Conservation (phyloP, 2,888 invertebrate genomes). For the Coecobrya sp. region DNA sequence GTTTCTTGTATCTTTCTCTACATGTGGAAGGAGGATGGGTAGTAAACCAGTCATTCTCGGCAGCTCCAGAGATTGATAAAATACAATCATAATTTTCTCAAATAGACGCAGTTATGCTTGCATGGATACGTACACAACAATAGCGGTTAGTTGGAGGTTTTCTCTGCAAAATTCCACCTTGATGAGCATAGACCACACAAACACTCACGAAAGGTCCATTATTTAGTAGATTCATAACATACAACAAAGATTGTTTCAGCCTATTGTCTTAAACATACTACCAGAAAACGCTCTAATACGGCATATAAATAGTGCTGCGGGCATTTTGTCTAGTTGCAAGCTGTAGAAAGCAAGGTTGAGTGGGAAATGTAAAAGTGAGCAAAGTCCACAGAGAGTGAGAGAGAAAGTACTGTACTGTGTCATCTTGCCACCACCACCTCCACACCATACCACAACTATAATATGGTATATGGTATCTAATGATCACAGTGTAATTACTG, state of each 20-base stretch:
- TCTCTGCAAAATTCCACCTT: not conserved
- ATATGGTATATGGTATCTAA: slow-evolving; percentile 65
- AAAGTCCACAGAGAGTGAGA: slow-evolving; percentile 15
- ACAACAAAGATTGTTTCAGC: slow-evolving; percentile 14
- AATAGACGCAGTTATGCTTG: not conserved
- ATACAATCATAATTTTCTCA: slow-evolving; percentile 28
- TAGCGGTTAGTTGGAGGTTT: not conserved
- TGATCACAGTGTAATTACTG: slow-evolving; percentile 72
- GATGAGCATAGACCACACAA: not conserved
- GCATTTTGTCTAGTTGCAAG: slow-evolving; percentile 42
- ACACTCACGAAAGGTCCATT: slow-evolving; percentile 41
- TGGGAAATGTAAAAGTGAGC: slow-evolving; percentile 15
- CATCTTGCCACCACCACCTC: slow-evolving; percentile 57
- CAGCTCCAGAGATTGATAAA: slow-evolving; percentile 19
- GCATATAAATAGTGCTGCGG: slow-evolving; percentile 60
- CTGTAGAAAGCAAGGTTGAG: slow-evolving; percentile 25
- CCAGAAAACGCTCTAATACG: not conserved
- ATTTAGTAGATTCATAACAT: slow-evolving; percentile 38
- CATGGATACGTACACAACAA: not conserved
- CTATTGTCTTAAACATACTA: slow-evolving; percentile 39
- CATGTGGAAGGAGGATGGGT: too few species aligned
- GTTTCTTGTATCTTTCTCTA: not conserved
- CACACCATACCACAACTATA: not conserved
- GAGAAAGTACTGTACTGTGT: slow-evolving; percentile 38
- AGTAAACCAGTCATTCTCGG: not conserved